Evolutionary conservation across 1,140 invertebrate genomes (phyloP).

Genomic region (Grapholita molesta): DNA sequence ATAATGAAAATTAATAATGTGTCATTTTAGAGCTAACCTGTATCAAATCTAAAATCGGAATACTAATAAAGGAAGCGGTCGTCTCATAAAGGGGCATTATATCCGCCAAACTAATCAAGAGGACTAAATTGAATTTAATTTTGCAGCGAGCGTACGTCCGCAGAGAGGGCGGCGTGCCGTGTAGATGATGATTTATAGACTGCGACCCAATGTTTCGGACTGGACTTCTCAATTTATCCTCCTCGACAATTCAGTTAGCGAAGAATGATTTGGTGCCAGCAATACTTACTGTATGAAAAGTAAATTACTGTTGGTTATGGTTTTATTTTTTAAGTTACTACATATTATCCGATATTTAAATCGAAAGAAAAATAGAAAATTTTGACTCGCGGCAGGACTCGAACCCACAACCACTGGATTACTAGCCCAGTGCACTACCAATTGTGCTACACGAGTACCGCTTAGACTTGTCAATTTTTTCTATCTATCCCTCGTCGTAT

Average conservation of each 20-base stretch:
- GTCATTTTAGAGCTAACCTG: conserved; percentile 3
- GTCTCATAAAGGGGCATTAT: conserved; percentile 42
- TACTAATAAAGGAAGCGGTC: conserved; percentile 17
- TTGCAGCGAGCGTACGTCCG: conserved; percentile 41
- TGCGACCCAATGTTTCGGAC: conserved; percentile 11
- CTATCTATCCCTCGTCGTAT: too few relatives aligned
- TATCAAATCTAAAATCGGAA: conserved; percentile 8
- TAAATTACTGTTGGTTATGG: too few relatives aligned
- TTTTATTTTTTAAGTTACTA: too few relatives aligned
- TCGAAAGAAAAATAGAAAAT: too few relatives aligned
- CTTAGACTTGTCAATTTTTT: too few relatives aligned
- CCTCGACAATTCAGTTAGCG: background rate
- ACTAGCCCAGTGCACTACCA: too few relatives aligned
- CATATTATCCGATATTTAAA: too few relatives aligned
- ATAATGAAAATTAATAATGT: too few relatives aligned
- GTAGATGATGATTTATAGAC: conserved; percentile 15
- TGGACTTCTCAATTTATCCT: conserved; percentile 15
- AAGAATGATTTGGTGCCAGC: background rate
- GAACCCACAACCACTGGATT: too few relatives aligned
- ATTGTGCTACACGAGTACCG: too few relatives aligned
- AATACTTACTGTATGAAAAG: too few relatives aligned
- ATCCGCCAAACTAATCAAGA: conserved; percentile 56
- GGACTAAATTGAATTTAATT: conserved; percentile 63
- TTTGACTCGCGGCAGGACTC: too few relatives aligned
- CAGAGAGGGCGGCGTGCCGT: conserved; percentile 11